Base-by-base conservation (phyloP, 2,888 invertebrate genomes). In the Actias luna region DNA sequence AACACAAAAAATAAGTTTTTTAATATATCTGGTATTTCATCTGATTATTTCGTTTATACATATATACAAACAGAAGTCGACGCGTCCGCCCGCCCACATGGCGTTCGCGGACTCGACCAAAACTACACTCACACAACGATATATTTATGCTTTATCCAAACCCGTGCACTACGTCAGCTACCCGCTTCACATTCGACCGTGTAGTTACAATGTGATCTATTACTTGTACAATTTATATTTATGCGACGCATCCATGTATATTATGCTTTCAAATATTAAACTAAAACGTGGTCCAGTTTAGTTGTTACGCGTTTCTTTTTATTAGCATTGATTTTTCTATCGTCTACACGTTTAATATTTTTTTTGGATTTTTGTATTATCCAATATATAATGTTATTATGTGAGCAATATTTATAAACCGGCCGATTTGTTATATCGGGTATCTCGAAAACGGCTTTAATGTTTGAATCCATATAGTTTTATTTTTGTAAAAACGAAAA, bases 101-200 rank as follows among this genome's bases (percentile, higher is more conserved):
- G 79, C 78, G 76, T 80, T 81, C 84, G 86, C 87, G 87, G 84
- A 77, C 83, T 83, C 78, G 79, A 76, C 84, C 83, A 82, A 87
- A 87, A 89, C 89, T 89, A 89, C 85, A 82, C 88, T 80, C 89
- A 82, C 87, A 87, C 88, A 76, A 79, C 76, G 70, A 83, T 79
- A 83, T 85, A 88, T 87, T 87, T 85, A 84, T 80, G 80, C 78
- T 81, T 84, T 80, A 82, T 83, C 79, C 82, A 76, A 68, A 83
- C 87, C 82, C 85, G 87, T 87, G 85, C 83, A 82, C 82, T 29
- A 29, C 29, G 33, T 58, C 35, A 57, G 33, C 46, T 42, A 33
- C 36, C 36, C 36, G 58, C 36, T 25, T 36, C 58, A 33, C 62
- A 29, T 55, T 29, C 55, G 55, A 55, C 55, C 33, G 18, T 42